Base-by-base conservation (phyloP, 1,140 invertebrate genomes). In the Hesperophylax magnus region DNA sequence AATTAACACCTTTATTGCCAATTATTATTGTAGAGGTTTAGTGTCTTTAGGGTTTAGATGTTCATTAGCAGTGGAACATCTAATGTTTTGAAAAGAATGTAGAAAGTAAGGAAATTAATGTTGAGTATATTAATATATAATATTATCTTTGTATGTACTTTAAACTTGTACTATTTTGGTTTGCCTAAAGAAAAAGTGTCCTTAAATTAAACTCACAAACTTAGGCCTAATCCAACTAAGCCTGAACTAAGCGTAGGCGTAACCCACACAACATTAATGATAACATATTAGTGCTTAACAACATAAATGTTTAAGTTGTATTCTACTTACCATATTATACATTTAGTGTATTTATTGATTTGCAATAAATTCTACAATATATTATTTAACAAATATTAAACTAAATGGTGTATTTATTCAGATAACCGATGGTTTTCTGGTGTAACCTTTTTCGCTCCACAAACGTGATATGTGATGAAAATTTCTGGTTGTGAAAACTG, bases 351-450 rank as follows among this genome's bases (percentile, higher is more conserved):
- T 81, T 81, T 84, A 79, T 84, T 79, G 77, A 76, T 81, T 72
- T 72, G 67, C 78, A 84, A 81, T 81, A 81, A 84, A 83, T 61
- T 80, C 71, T 75, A 80, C 78, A 52, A 18, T 72, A 67, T 72
- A 54, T 83, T 84, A 84, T 84, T 84, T 84, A 84, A 84, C 82
- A 81, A 81, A 54, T 81, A 81, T 81, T 72, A 72, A 72, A 72
- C 20, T 20, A 71, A 52, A 9, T 54, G 22, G 47, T 72, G 69
- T 72, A 24, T 72, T 72, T 20, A 53, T 72, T 54, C 52, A 27
- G 17, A 6, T n/a, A 71, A 71, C 67, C 47, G 3, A 47, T 47
- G 39, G 39, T 47, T 47, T 47, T 47, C 39, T 11, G 39, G 11
- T 47, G 39, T 14, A 14, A 11, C 11, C 39, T 11, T 8, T 47